A percentile compares a stretch with the other conserved stretches of the same genome.
phyloP scores from a whole-genome alignment of 2,888 invertebrate species.

The Stenoptilia bipunctidactyla region DNA sequence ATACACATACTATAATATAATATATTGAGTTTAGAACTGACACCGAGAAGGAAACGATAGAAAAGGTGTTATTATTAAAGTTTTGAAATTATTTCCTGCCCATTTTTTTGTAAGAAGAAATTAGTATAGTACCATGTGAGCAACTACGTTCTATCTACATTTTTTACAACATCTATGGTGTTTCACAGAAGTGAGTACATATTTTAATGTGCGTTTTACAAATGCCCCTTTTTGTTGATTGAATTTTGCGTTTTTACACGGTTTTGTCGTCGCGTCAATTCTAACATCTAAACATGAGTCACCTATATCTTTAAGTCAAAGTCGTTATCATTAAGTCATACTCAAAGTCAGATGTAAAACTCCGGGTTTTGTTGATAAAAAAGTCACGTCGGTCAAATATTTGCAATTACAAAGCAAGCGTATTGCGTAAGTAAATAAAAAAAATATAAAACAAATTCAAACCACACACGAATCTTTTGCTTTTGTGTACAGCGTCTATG shows the following conservation, averaged over 20 bases:
- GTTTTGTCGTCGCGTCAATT: no score
- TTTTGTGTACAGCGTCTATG: constrained; percentile 54
- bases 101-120: background rate
- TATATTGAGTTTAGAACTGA: background rate
- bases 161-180: constrained; percentile 24
- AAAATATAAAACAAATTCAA: constrained; percentile 23
- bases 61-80: background rate
- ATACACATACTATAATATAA: background rate
- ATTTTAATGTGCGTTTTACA: background rate
- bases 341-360: no score
- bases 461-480: constrained; percentile 58
- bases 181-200: constrained; percentile 18
- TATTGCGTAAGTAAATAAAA: constrained; percentile 29
- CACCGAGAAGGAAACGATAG: background rate
- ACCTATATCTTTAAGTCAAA: no score
- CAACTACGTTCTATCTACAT: constrained; percentile 16
- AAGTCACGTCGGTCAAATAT: constrained; percentile 11
- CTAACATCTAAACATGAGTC: no score
- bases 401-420: constrained; percentile 62
- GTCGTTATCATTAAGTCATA: no score
- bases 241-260: background rate
- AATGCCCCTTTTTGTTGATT: background rate
- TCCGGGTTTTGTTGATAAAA: no score
- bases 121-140: background rate
- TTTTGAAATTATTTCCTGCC: background rate